Base-by-base conservation (phyloP, 2,113 vertebrate species). In the Colaptes auratus region DNA sequence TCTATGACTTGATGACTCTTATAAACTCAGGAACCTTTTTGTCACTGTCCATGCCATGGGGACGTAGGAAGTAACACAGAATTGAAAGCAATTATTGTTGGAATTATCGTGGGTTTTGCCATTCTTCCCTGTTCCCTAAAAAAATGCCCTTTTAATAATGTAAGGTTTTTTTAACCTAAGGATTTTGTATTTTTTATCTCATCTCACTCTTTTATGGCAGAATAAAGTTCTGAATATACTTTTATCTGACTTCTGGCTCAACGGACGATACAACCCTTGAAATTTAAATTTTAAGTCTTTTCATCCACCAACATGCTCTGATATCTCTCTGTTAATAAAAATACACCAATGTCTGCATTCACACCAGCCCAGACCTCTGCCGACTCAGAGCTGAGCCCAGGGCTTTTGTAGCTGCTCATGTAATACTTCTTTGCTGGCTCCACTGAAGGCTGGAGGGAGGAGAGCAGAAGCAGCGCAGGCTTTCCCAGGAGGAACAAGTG, bases 241-340 rank as follows among this genome's bases (percentile, higher is more conserved):
- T 94, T 87, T 52, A 93, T 86, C 90, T 75, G 35, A 86, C 82
- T 94, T 74, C 46, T 82, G 79, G 72, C 86, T 93, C 86, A 84
- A 82, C 6, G 6, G 86, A 91, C 3, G 14, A 25, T 52, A 55
- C 15, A 74, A 82, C 86, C 94, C 86, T 92, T 94, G 86, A 94
- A 92, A 96, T 93, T 95, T 92, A 91, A 94, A 96, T 85, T 82
- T 10, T 24, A 35, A 15, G 74, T 46, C 83, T 90, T 92, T 94
- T 94, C 88, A 96, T 86, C 91, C 94, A 69, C 12, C 15, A 95
- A 69, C 83, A 55, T 1, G 18, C 86, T 93, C 86, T 63, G 84
- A 63, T 87, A 89, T 55, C 66, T 93, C 82, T 60, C 30, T 28
- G 78, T 91, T 82, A 30, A 63, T 63, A 36, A 17, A 63, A 15